Base-by-base conservation (phyloP, 2,797 vertebrate species). In the Xiphophorus birchmanni region DNA sequence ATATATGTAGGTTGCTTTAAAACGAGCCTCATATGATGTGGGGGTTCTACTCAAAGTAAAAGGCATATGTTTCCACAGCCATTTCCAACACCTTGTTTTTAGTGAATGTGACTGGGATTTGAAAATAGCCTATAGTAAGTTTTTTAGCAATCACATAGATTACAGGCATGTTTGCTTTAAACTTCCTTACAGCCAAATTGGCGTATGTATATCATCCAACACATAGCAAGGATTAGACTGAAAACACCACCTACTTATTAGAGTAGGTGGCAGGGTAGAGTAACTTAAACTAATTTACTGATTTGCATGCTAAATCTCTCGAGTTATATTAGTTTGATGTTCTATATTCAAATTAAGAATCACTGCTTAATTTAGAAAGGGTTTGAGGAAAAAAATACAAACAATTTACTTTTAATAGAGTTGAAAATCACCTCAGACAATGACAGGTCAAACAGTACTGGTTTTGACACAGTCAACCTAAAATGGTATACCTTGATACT, bases 11-110 rank as follows among this genome's bases (percentile, higher is more conserved):
- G 87, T 90, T 91, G 88, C 84, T 92, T 84, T 91, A 81, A 89
- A 86, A 92, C 86, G 89, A 94, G 90, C 87, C 91, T 89, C 80
- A 83, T 88, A 87, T 92, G 84, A 86, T 73, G 52, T 87, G 88
- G 84, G 86, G 87, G 75, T 83, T 26, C 83, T 74, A 83, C 92
- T 93, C 80, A 85, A 82, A 90, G 88, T 91, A 91, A 95, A 63
- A 88, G 90, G 80, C 75, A 90, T 81, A 77, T 84, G 86, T 81
- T 91, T 67, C 79, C 71, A 74, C 44, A 80, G 45, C 60, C 15
- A 73, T 90, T 90, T 89, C 54, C 86, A 86, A 83, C 79, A 54
- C 48, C 44, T 78, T 47, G 73, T 88, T 76, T 52, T 83, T 77
- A 47, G 47, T 42, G 15, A 52, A 71, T 26, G 8, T 26, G 35